Evolutionary conservation across 2,113 vertebrate genomes (phyloP).

Genomic region (Cyprinodon brontotheroides): DNA sequence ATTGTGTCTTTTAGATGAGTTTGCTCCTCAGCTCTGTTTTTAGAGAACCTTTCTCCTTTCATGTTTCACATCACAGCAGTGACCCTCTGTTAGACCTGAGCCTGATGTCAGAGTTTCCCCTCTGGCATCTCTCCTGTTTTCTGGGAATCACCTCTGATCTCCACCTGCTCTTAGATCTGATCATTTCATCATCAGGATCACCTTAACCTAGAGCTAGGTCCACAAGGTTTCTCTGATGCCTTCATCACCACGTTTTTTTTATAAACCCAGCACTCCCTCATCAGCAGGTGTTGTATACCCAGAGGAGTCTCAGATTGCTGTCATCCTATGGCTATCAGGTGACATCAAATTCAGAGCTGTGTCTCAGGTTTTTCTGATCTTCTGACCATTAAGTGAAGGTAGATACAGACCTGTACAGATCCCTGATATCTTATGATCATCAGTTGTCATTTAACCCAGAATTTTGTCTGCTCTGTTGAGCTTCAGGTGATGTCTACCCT

Average conservation of each 20-base stretch:
- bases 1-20: not conserved
- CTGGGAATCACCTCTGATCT: not conserved
- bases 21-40: not conserved
- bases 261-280: not conserved
- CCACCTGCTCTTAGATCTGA: not conserved
- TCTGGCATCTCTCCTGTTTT: not conserved
- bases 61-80: not conserved
- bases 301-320: too few species aligned
- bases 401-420: too few species aligned
- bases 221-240: not conserved
- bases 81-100: not conserved
- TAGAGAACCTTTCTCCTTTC: not conserved
- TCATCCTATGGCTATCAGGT: not conserved
- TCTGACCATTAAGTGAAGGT: too few species aligned
- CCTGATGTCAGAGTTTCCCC: not conserved
- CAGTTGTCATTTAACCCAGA: too few species aligned
- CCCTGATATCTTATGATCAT: too few species aligned
- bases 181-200: not conserved
- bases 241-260: too few species aligned
- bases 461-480: too few species aligned
- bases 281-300: not conserved
- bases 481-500: not conserved
- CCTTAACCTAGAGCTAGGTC: not conserved
- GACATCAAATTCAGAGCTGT: not conserved
- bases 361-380: not conserved